Base-by-base conservation (phyloP, 2,113 vertebrate species). In the Myrmecobius fasciatus region DNA sequence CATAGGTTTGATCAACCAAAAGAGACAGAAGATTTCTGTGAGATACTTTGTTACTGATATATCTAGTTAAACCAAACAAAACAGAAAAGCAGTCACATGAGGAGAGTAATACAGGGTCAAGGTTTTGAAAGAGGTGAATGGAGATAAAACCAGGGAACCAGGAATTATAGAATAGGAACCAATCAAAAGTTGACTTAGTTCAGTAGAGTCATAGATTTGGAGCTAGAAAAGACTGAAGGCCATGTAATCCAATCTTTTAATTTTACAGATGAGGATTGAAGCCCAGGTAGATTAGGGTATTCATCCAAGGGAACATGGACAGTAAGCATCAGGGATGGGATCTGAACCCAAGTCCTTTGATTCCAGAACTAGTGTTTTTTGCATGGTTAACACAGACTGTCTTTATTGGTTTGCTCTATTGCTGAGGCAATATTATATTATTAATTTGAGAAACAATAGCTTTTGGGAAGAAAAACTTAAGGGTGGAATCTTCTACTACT, bases 381-480 rank as follows among this genome's bases (percentile, higher is more conserved):
- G 67, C n/a, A 43, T 83, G 5, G 36, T 22, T 43, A 83, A 22
- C 17, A 83, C 20, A 43, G 17, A 83, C 31, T n/a, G 5, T 75
- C 14, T n/a, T 75, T 75, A 75, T 24, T 83, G 67, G n/a, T 83
- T 43, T 83, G 5, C 36, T 83, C 43, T 83, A 43, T 24, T 43
- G 67, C 7, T 83, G 67, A 83, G 67, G 7, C 8, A 83, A 83
- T 83, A 75, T n/a, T 75, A 22, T 75, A 75, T 20, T 75, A 75
- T 17, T 67, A 67, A 67, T 67, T 17, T 75, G 60, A 75, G 31
- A 0, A 75, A n/a, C 91, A 94, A 53, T 52, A 8, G 56, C 48
- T 89, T n/a, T 47, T 52, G 2, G 94, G 47, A 93, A 93, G 36
- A 49, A 31, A 95, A 92, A 53, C 2, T 94, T 24, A 53, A 92